These are phyloP conservation scores for Mus spretus DNA, from an alignment of 2,797 vertebrate species.

Conservation along the genomic window DNA sequence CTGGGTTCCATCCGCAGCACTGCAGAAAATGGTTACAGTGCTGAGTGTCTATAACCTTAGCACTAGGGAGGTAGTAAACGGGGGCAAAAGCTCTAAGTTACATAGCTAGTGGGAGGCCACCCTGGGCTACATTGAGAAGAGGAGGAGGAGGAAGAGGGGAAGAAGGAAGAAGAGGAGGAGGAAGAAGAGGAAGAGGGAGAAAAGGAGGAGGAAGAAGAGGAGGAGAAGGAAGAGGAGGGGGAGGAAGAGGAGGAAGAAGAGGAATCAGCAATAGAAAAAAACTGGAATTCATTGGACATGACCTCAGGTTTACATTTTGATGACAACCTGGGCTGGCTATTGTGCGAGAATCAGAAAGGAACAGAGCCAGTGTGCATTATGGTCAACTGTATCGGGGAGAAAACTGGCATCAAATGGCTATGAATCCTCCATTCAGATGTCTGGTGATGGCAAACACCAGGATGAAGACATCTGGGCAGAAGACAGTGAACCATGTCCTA, in stretches of 20 bases:
- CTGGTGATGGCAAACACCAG: neutral
- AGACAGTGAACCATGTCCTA: neutral
- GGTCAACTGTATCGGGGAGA: neutral
- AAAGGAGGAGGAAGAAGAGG: too few relatives aligned
- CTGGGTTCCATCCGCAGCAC: neutral
- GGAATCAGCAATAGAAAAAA: neutral
- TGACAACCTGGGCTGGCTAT: neutral
- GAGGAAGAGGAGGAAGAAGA: rapidly evolving
- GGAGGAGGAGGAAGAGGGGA: too few relatives aligned
- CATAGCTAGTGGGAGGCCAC: neutral
- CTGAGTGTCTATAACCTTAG: neutral
- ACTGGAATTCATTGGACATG: neutral
- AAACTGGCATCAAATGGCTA: neutral
- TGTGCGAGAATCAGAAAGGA: neutral
- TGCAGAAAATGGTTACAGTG: neutral
- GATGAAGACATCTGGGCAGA: neutral
- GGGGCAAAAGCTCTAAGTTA: neutral
- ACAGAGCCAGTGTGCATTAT: neutral
- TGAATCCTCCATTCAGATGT: neutral
- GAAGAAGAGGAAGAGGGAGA: rapidly evolving
- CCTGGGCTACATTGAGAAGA: neutral
- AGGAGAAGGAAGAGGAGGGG: too few relatives aligned
- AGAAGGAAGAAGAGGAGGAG: rapidly evolving
- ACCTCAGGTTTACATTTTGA: neutral
- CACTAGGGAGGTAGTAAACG: neutral